Base-by-base conservation (phyloP, 2,113 vertebrate species). In the Cyprinodon brontotheroides region DNA sequence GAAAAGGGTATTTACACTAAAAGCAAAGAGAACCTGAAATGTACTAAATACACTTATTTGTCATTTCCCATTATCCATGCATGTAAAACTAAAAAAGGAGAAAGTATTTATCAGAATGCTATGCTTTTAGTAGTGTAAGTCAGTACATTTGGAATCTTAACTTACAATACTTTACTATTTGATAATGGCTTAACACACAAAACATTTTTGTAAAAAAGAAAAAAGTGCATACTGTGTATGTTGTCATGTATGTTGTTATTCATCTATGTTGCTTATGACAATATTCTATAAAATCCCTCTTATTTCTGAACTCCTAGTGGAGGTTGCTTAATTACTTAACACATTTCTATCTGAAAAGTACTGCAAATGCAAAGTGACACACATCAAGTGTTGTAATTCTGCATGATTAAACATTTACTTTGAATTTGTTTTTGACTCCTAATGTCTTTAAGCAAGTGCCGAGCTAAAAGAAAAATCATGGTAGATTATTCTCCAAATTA, bases 21-120 rank as follows among this genome's bases (percentile, higher is more conserved):
- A 60, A 65, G 48, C 48, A 75, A 29, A 72, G 48, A 22, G 13
- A 77, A 74, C 65, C 65, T 47, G 22, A 77, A 84, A 29, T 29
- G 29, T 29, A 29, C 29, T 29, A 14, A 14, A 4, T 40, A 29
- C 29, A 29, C 29, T 29, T 17, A 71, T 48, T 64, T 20, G 7
- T n/a, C 8, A 3, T 64, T 11, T 57, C 74, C 77, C 29, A 67
- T 59, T 47, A 60, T 47, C 37, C 73, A 71, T 53, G 57, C 11
- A 62, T 74, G 41, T 61, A 15, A 78, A 73, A 68, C 40, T 20
- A 57, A 37, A 75, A 14, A 4, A 11, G 40, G 2, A 1, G 14
- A 45, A 65, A 36, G 22, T 38, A 45, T 53, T 36, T 15, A 43
- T 48, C 15, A 37, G 2, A 12, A 53, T 1, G 1, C 50, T 3